Conservation (phyloP, 1,140 invertebrate species). For the Ceratina japonica region DNA sequence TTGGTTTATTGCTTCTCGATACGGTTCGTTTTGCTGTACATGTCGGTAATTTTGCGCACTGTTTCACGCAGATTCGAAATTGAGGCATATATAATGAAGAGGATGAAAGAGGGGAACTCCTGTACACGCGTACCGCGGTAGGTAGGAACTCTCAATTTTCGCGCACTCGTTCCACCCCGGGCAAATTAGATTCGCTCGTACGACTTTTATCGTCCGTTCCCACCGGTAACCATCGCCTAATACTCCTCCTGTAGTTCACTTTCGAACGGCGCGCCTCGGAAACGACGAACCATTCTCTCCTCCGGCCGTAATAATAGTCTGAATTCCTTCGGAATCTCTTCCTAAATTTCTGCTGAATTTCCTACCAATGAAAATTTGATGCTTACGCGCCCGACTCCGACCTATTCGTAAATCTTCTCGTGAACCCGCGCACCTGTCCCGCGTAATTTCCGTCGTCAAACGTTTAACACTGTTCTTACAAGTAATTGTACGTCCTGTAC, state of each 20-base stretch:
- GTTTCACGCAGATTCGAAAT: constrained; percentile 40
- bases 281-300: constrained; percentile 37
- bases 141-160: constrained; percentile 53
- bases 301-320: constrained; percentile 44
- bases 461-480: background rate
- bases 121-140: constrained; percentile 31
- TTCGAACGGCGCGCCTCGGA: constrained; percentile 38
- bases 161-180: constrained; percentile 30
- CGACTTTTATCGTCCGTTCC: constrained; percentile 59
- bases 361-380: constrained; percentile 59
- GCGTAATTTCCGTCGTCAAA: background rate
- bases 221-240: constrained; percentile 52
- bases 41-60: constrained; percentile 11
- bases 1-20: constrained; percentile 27
- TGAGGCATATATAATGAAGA: constrained; percentile 20
- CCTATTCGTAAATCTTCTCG: constrained; percentile 39
- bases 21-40: constrained; percentile 13
- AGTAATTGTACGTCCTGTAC: background rate
- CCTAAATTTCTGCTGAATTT: constrained; percentile 48
- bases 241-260: constrained; percentile 42
- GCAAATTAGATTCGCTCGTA: constrained; percentile 56
- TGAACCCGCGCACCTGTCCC: background rate
- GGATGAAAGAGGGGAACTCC: background rate
- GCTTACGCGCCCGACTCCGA: background rate
- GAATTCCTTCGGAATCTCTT: constrained; percentile 52